A percentile compares a stretch with the other conserved stretches of the same genome.
Conservation (phyloP, 2,888 invertebrate species). For the Boloria selene region DNA sequence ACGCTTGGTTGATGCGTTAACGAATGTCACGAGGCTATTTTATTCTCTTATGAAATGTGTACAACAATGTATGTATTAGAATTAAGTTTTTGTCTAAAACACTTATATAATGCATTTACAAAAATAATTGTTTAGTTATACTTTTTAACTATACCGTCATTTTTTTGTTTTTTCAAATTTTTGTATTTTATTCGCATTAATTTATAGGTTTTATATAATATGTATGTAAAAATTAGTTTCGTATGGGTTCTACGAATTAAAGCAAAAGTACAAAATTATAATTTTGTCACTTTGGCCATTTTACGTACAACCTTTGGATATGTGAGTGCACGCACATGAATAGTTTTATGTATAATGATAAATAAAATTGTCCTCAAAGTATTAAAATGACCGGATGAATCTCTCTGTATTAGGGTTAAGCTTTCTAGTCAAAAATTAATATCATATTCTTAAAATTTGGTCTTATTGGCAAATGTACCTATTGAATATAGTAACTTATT, state of each 20-base stretch:
- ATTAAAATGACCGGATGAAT: constrained; percentile 76
- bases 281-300: neutral
- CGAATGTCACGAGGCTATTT: constrained; percentile 71
- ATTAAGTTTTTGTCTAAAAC: constrained; percentile 55
- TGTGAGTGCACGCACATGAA: neutral
- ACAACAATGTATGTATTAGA: constrained; percentile 54
- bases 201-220: too few relatives aligned
- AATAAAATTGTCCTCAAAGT: constrained; percentile 59
- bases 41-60: constrained; percentile 47
- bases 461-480: constrained; percentile 35
- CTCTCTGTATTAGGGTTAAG: constrained; percentile 79
- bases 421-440: constrained; percentile 77
- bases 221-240: too few relatives aligned
- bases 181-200: too few relatives aligned
- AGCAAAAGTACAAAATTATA: too few relatives aligned
- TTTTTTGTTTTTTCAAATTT: too few relatives aligned
- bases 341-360: neutral
- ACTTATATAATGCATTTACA: neutral
- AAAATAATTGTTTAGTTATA: neutral
- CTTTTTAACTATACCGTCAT: too few relatives aligned
- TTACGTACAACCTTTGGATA: neutral
- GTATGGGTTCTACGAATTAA: too few relatives aligned
- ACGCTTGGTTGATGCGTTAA: constrained; percentile 48
- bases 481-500: constrained; percentile 31
- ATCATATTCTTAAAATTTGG: constrained; percentile 34